These are phyloP conservation scores for Meteorus cinctellus DNA, from an alignment of 2,888 invertebrate genomes.

Conservation along the genomic window DNA sequence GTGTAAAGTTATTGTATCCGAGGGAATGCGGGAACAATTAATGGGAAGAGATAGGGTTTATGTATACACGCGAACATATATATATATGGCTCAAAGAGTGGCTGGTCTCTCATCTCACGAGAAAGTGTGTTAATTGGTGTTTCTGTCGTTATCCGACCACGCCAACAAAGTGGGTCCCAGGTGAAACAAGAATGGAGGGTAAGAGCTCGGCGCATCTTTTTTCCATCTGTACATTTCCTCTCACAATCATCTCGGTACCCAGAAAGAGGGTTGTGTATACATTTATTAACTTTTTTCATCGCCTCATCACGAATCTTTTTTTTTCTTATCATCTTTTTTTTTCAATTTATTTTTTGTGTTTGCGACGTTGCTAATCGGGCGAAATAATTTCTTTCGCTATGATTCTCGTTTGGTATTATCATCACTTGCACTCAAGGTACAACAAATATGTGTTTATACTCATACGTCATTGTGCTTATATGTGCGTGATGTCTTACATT, in stretches of 20 bases:
- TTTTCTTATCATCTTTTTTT: neutral
- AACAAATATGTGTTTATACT: neutral
- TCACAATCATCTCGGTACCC: neutral
- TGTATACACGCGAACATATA: neutral
- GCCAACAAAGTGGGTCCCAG: conserved; percentile 52
- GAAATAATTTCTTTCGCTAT: neutral
- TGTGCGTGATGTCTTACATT: neutral
- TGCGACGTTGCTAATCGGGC: neutral
- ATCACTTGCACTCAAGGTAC: neutral
- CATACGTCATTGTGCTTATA: neutral
- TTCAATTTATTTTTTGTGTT: neutral
- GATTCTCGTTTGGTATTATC: neutral
- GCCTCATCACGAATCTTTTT: neutral
- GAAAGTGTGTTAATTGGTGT: conserved; percentile 52
- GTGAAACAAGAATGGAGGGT: conserved; percentile 52
- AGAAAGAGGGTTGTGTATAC: neutral
- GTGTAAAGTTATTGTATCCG: conserved; percentile 7
- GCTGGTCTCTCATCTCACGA: conserved; percentile 8
- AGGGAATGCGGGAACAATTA: conserved; percentile 3
- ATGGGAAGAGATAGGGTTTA: conserved; percentile 14
- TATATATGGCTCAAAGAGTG: neutral
- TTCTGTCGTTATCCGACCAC: conserved; percentile 52
- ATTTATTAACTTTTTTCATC: neutral
- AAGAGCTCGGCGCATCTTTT: conserved; percentile 50
- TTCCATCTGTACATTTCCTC: conserved; percentile 19